These are phyloP conservation scores for Aphaenogaster rudis DNA, from an alignment of 1,140 invertebrate genomes.

Conservation along the genomic window DNA sequence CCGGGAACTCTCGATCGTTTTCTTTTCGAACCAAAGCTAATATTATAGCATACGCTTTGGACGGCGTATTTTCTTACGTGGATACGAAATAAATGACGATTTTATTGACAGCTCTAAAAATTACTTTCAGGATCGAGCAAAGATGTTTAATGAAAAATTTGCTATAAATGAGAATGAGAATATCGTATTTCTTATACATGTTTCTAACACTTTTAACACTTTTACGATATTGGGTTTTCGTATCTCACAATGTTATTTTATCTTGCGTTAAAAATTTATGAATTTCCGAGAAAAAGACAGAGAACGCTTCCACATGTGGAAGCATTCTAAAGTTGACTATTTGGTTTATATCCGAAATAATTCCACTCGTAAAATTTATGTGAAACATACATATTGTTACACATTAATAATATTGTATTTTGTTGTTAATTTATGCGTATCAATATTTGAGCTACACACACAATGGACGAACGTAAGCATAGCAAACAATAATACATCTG, in stretches of 20 bases:
- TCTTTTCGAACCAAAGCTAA: constrained; percentile 66
- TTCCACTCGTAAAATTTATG: neutral
- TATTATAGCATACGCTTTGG: constrained; percentile 66
- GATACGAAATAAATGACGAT: constrained; percentile 31
- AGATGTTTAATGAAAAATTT: constrained; percentile 5
- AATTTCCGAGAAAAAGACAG: neutral
- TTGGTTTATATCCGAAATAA: neutral
- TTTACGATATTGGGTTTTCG: neutral
- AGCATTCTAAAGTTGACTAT: neutral
- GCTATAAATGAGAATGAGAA: neutral
- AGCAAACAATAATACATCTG: neutral
- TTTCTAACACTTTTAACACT: neutral
- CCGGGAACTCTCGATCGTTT: constrained; percentile 21
- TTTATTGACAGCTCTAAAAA: constrained; percentile 14
- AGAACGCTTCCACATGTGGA: neutral
- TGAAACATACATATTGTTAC: neutral
- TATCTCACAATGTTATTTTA: constrained; percentile 13
- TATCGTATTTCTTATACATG: neutral
- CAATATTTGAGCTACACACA: constrained; percentile 33
- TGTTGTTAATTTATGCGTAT: constrained; percentile 32
- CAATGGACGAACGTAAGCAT: constrained; percentile 24
- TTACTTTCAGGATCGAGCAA: neutral
- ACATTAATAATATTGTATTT: constrained; percentile 43
- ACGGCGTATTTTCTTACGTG: constrained; percentile 45
- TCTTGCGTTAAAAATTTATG: neutral